Base-by-base conservation (phyloP, 1,140 invertebrate genomes). In the Drosophila tropicalis region DNA sequence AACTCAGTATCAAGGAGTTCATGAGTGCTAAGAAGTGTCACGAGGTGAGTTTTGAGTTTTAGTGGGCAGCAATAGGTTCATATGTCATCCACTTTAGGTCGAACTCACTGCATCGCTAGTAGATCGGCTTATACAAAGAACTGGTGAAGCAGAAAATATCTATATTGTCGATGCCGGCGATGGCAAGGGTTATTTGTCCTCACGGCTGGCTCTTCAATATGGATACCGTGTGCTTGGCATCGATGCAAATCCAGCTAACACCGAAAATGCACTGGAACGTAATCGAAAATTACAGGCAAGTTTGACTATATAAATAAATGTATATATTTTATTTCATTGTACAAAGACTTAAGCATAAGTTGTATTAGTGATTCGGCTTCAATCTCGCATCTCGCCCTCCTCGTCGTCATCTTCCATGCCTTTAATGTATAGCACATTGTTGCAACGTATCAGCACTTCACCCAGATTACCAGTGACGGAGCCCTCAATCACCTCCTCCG, bases 401-500 rank as follows among this genome's bases (percentile, higher is more conserved):
- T 99, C 98, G 92, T 99, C 98, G 91, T 99, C 98, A 92, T 99
- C 99, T 84, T 99, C 98, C 3, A 97, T 96, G 4, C 98, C 98
- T 93, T 98, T 93, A 58, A 99, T 97, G 90, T 99, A 99, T 67
- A 99, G 93, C 3, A 99, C 97, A 94, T 99, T 99, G 92, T 99
- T 99, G 94, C 99, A 99, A 83, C 98, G 95, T 65, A 99, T 97
- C 4, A 99, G 93, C 62, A 99, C 97, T 95, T 99, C 99, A 17
- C 99, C 99, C 4, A 99, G 94, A 91, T 97, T 98, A 39, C 98
- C 99, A 76, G 97, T 98, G 67, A 95, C 95, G 70, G 94, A 95
- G 67, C 98, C 97, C 90, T 99, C 98, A 75, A 99, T 96, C 85
- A 96, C 97, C 94, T 99, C 99, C 93, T 99, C 98, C n/a, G 98